phyloP scores from a whole-genome alignment of 2,888 invertebrate species.

The Congeria kusceri region DNA sequence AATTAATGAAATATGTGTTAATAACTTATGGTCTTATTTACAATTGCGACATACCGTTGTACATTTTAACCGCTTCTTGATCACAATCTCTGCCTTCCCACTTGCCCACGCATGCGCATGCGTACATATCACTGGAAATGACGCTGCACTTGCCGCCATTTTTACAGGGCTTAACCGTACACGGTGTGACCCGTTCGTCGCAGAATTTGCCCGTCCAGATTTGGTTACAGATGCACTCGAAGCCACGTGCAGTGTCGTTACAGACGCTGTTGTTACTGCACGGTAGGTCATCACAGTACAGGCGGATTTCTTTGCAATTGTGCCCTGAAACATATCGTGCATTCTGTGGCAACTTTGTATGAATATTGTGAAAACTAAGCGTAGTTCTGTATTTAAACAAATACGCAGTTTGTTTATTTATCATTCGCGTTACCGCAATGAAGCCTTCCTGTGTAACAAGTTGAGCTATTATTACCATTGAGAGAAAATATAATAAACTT shows the following conservation, averaged over 20 bases:
- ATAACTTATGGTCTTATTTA: too few species aligned
- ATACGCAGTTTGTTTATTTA: not conserved
- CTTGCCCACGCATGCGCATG: slow-evolving; percentile 43
- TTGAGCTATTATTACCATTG: too few species aligned
- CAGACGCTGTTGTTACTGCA: slow-evolving; percentile 50
- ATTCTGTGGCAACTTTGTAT: too few species aligned
- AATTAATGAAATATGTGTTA: too few species aligned
- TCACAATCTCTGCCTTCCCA: slow-evolving; percentile 54
- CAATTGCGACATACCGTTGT: slow-evolving; percentile 26
- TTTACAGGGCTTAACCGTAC: slow-evolving; percentile 46
- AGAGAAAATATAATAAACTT: too few species aligned
- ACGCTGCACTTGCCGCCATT: slow-evolving; percentile 43
- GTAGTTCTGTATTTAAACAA: too few species aligned
- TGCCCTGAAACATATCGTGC: slow-evolving; percentile 21
- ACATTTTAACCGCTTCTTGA: slow-evolving; percentile 12
- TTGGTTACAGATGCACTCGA: slow-evolving; percentile 45
- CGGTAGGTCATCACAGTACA: slow-evolving; percentile 44
- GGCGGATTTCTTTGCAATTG: slow-evolving; percentile 35
- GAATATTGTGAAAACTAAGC: too few species aligned
- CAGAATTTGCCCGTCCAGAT: slow-evolving; percentile 50
- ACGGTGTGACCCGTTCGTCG: slow-evolving; percentile 48
- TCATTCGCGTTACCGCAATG: too few species aligned
- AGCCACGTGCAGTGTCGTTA: slow-evolving; percentile 50
- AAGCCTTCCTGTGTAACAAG: too few species aligned
- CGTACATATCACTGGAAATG: slow-evolving; percentile 18